A percentile compares a stretch with the other conserved stretches of the same genome.
These are phyloP conservation scores for Chironomus riparius DNA, from an alignment of 2,888 invertebrate genomes.

Conservation along the genomic window DNA sequence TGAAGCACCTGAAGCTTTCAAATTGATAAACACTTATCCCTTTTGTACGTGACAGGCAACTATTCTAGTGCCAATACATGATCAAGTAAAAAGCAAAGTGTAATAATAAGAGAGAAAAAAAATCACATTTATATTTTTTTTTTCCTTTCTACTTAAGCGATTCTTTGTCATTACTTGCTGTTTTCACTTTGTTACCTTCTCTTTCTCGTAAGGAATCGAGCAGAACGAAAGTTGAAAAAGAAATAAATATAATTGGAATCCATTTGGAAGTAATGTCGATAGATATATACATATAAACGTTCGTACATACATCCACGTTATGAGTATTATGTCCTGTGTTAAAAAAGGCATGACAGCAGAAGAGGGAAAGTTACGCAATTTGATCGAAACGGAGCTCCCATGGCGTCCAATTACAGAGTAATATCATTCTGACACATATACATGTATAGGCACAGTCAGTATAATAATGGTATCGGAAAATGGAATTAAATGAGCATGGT, in stretches of 20 bases:
- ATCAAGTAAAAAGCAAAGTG: too few relatives aligned
- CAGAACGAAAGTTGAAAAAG: neutral
- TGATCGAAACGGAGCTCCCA: neutral
- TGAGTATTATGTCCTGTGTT: neutral
- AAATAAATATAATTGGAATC: slow-evolving; percentile 9
- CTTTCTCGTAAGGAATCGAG: neutral
- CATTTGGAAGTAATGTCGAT: slow-evolving; percentile 1
- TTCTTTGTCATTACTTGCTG: neutral
- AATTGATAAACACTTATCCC: too few relatives aligned
- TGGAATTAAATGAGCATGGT: slow-evolving; percentile 19
- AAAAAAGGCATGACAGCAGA: neutral
- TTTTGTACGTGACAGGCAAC: too few relatives aligned
- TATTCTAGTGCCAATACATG: too few relatives aligned
- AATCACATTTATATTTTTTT: neutral
- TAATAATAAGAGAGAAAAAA: too few relatives aligned
- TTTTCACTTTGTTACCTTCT: slow-evolving; percentile 6
- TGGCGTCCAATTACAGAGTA: slow-evolving; percentile 16
- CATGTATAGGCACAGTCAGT: neutral
- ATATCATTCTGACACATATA: slow-evolving; percentile 8
- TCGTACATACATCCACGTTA: neutral
- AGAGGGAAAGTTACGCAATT: neutral
- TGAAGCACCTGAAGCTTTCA: too few relatives aligned
- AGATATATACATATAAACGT: neutral
- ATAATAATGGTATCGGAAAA: neutral
- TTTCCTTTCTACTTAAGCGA: neutral